Evolutionary conservation across 2,113 vertebrate species (phyloP), one percentile per base, ranked within the genome.

Genomic region (Calidris pugnax): DNA sequence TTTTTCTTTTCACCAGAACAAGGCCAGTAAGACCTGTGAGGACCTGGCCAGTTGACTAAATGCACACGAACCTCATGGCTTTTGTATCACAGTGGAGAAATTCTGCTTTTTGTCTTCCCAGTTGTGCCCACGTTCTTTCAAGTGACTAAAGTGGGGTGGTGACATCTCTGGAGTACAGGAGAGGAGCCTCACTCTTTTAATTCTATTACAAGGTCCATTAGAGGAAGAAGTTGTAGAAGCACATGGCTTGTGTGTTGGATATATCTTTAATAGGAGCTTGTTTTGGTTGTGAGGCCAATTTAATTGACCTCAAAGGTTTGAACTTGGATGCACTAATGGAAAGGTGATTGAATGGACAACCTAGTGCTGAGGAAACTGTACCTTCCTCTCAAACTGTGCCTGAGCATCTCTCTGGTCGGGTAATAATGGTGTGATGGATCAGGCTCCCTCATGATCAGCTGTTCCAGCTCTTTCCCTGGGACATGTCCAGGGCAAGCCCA

Each of bases 151-250:
- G 30, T 16, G 51, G 69, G 45, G 14, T 47, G 33, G 15, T 81
- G 50, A 22, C 59, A 10, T 41, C 73, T 63, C 27, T 50, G 60
- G 26, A 47, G 20, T 6, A 30, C 4, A 48, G 26, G 4, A 73
- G 28, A 45, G 41, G 35, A 56, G 3, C 39, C 8, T 56, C 16
- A 1, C 12, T 24, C 21, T 13, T 75, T 12, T 47, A 26, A 37
- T 32, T 59, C 8, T 7, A 0, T 45, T 66, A 1, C 1, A 12
- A 53, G 2, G 12, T 47, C 50, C 15, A 2, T 24, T 28, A 14
- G 32, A 63, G 67, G 71, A 74, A 53, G 60, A 39, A 69, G 4
- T 6, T 0, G 0, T 15, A 15, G n/a, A 55, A 68, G 45, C 60
- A 13, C 8, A 2, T 2, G 15, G 20, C 14, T 28, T 35, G 15